These are phyloP conservation scores for Xenopus petersii DNA, from an alignment of 2,797 vertebrate genomes.

Conservation along the genomic window DNA sequence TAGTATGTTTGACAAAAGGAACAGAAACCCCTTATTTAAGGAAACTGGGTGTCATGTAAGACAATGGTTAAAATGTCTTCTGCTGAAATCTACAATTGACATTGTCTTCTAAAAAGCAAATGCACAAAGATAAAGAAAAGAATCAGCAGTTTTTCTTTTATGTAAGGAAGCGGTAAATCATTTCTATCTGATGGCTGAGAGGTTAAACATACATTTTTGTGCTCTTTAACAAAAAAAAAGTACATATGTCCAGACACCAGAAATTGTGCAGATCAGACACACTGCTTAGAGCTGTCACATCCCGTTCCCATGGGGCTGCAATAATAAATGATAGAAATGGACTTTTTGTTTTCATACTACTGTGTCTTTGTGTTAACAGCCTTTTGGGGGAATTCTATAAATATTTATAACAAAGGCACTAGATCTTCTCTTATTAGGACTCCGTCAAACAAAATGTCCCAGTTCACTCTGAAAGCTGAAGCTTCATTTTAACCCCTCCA, in stretches of 20 bases:
- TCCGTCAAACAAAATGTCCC: conserved; percentile 15
- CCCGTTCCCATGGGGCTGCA: conserved; percentile 47
- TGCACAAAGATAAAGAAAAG: background rate
- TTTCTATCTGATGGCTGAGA: conserved; percentile 38
- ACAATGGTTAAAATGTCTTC: no score
- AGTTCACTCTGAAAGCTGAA: background rate
- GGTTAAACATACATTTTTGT: conserved; percentile 45
- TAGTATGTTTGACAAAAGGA: no score
- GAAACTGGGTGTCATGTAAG: no score
- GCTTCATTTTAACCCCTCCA: background rate
- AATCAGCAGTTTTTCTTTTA: background rate
- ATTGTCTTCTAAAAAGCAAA: no score
- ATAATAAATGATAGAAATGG: conserved; percentile 54
- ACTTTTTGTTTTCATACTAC: conserved; percentile 51
- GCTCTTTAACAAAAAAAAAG: conserved; percentile 8
- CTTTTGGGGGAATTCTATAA: conserved; percentile 44
- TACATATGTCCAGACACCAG: conserved; percentile 9
- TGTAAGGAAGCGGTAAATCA: conserved; percentile 32
- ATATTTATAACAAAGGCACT: conserved; percentile 51
- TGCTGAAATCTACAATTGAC: no score
- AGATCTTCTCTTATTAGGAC: conserved; percentile 22
- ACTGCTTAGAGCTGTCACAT: conserved; percentile 45
- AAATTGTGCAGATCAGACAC: conserved; percentile 48
- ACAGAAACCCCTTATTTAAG: no score
- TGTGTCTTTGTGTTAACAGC: conserved; percentile 54